Evolutionary conservation across 2,888 invertebrate genomes (phyloP), one percentile per base, ranked within the genome.

Genomic region (Morinoia aosen): DNA sequence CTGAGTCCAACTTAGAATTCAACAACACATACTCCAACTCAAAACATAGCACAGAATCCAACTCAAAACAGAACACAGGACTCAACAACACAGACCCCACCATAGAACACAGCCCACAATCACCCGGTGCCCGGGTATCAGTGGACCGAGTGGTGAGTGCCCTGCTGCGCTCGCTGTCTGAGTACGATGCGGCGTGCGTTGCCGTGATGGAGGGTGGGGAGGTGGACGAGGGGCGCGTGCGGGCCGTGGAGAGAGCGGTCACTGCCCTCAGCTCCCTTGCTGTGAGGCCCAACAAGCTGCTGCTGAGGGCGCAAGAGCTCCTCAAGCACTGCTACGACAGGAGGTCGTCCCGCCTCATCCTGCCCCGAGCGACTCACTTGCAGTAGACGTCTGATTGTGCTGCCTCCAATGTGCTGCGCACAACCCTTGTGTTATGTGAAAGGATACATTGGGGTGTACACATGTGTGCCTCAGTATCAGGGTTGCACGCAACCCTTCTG

Each of bases 251-350:
- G 90, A 40, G 48, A 0, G 33, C 96, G 19, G 96, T 96, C 58
- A 33, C 94, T 25, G 76, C 95, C 56, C 90, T 96, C 58, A 96
- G 95, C 90, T 95, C 95, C 48, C 95, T 95, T 94, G 95, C 95
- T 40, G 56, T 88, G 57, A 95, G 91, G 57, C 96, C 96, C 48
- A 94, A 93, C 56, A 96, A 95, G 95, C 48, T 64, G n/a, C 95
- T 96, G 39, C 96, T 96, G 95, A 96, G 95, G 48, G 96, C 96
- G 56, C 96, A 96, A 48, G 96, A 96, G 95, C 95, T 96, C 10
- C 91, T 96, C 93, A 96, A 96, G 57, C 96, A 96, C 91, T 96
- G 96, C 58, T 96, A 95, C 95, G 96, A 96, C 40, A 95, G 96
- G 58, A 94, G 95, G 91, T 96, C 94, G 1, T 95, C 95, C 40